These are phyloP conservation scores for Phasia obesa DNA, from an alignment of 2,888 invertebrate genomes.

Conservation along the genomic window DNA sequence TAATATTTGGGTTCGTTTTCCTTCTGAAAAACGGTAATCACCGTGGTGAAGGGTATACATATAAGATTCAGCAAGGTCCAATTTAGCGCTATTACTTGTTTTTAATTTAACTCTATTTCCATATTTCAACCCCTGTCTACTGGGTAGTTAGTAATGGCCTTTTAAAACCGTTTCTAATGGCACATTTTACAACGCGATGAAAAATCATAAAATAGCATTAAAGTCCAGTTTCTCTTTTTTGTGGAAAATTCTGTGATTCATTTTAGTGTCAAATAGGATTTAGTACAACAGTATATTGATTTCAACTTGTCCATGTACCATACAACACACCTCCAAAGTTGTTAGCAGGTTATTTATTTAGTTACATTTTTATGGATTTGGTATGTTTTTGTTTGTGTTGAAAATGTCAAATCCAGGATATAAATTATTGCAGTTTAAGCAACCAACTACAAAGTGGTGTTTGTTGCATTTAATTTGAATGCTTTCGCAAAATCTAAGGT, in stretches of 20 bases:
- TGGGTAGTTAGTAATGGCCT: neutral
- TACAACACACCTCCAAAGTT: slow-evolving; percentile 31
- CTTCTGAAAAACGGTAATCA: too few relatives aligned
- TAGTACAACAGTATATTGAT: neutral
- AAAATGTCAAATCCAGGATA: slow-evolving; percentile 58
- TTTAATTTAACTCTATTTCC: too few relatives aligned
- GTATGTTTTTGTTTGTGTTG: neutral
- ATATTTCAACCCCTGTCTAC: neutral
- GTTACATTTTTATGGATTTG: slow-evolving; percentile 16
- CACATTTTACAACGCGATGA: neutral
- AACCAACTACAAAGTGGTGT: neutral
- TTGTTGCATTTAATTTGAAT: neutral
- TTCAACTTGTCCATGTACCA: slow-evolving; percentile 10
- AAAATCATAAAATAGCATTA: neutral
- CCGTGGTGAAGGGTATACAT: too few relatives aligned
- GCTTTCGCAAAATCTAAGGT: slow-evolving; percentile 53
- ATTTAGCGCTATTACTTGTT: too few relatives aligned
- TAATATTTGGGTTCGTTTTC: too few relatives aligned
- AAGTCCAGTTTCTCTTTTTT: too few relatives aligned
- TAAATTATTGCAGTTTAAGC: slow-evolving; percentile 4
- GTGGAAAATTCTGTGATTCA: slow-evolving; percentile 5
- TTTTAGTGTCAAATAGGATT: slow-evolving; percentile 33
- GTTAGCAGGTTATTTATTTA: slow-evolving; percentile 40
- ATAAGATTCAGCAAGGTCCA: too few relatives aligned
- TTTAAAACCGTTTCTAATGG: neutral